phyloP scores from a whole-genome alignment of 2,888 invertebrate species.

The Syrista parreyssii region DNA sequence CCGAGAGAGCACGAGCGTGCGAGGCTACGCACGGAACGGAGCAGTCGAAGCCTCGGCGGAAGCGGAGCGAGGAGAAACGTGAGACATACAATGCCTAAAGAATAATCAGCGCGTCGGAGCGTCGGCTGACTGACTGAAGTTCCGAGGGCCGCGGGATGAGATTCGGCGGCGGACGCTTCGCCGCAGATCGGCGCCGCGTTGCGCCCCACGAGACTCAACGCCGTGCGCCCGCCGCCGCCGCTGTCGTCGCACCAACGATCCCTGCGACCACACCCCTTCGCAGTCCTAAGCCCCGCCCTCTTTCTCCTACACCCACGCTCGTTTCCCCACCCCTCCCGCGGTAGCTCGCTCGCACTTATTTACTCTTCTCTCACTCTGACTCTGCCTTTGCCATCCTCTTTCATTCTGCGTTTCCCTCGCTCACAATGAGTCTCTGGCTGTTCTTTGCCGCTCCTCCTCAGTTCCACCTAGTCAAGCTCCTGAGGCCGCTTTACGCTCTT shows the following conservation, averaged over 20 bases:
- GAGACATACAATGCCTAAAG: conserved; percentile 50
- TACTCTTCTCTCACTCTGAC: not conserved
- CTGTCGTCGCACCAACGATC: conserved; percentile 4
- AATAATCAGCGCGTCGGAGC: conserved; percentile 62
- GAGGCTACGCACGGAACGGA: conserved; percentile 20
- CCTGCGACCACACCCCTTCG: conserved; percentile 51
- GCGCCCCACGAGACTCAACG: conserved; percentile 18
- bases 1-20: conserved; percentile 28
- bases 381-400: not conserved
- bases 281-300: conserved; percentile 50
- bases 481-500: not conserved
- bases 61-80: conserved; percentile 24
- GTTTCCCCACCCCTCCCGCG: not conserved
- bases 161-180: conserved; percentile 53
- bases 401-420: not conserved
- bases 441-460: not conserved
- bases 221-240: conserved; percentile 7
- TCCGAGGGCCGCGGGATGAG: conserved; percentile 52
- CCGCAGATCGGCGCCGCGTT: conserved; percentile 33
- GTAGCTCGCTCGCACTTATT: not conserved
- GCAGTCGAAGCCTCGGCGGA: conserved; percentile 19
- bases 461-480: not conserved
- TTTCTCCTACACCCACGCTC: conserved; percentile 57
- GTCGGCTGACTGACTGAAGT: conserved; percentile 61
- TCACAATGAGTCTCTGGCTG: not conserved